These are phyloP conservation scores for Morinoia aosen DNA, from an alignment of 2,888 invertebrate species.

Conservation along the genomic window DNA sequence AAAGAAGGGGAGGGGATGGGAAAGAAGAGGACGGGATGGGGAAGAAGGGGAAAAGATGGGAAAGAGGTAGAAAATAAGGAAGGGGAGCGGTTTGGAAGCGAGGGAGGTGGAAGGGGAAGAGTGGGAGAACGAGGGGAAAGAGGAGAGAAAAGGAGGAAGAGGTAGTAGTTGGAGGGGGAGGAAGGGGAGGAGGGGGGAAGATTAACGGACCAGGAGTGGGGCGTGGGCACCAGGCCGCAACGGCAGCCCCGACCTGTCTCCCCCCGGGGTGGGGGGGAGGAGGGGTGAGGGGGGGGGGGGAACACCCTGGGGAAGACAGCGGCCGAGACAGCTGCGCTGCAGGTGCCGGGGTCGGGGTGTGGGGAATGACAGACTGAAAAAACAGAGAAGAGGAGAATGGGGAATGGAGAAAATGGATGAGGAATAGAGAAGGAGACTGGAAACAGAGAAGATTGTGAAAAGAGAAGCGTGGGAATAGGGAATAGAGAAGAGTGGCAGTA, in stretches of 20 bases:
- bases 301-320: too few relatives aligned
- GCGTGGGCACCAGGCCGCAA: conserved; percentile 21
- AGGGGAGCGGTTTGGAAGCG: neutral
- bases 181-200: neutral
- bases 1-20: neutral
- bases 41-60: neutral
- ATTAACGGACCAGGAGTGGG: conserved; percentile 9
- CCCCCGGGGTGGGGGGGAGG: neutral
- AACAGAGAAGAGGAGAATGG: too few relatives aligned
- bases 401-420: too few relatives aligned
- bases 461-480: too few relatives aligned
- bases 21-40: neutral
- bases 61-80: neutral
- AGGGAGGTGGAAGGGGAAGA: neutral
- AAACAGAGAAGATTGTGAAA: too few relatives aligned
- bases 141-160: neutral
- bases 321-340: too few relatives aligned
- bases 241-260: neutral
- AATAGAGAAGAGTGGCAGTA: too few relatives aligned
- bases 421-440: too few relatives aligned
- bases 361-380: too few relatives aligned
- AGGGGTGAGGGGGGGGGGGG: too few relatives aligned
- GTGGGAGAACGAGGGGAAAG: neutral
- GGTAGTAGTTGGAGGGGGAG: neutral
- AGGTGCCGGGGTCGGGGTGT: too few relatives aligned